Evolutionary conservation across 2,113 vertebrate genomes (phyloP).

Genomic region (Callocephalon fimbriatum): DNA sequence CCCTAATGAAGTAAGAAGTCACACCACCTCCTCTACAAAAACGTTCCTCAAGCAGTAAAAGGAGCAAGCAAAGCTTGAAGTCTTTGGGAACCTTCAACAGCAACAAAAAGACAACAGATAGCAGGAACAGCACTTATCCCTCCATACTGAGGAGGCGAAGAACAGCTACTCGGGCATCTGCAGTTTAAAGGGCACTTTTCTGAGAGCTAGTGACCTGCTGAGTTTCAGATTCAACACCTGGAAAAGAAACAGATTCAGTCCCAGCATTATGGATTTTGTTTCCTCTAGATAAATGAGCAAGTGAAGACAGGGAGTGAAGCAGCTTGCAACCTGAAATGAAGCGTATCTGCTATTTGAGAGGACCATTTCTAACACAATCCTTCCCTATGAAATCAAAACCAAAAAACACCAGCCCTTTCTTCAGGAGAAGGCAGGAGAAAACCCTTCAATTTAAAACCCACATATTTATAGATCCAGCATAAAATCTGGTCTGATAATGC

Average conservation of each 20-base stretch:
- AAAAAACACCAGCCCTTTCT: neutral
- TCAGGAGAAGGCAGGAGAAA: neutral
- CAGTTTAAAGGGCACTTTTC: neutral
- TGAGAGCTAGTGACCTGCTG: neutral
- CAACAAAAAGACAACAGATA: fast-evolving
- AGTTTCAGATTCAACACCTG: neutral
- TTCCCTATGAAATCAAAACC: neutral
- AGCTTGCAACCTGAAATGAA: neutral
- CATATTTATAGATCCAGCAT: neutral
- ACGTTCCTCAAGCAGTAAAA: neutral
- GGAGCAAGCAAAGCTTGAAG: neutral
- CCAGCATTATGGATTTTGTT: neutral
- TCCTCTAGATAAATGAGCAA: neutral
- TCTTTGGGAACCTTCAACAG: neutral
- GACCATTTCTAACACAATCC: neutral
- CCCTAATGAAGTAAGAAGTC: neutral
- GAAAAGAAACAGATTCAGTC: neutral
- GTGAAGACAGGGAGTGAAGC: neutral
- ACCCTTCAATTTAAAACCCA: neutral
- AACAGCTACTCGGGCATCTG: neutral
- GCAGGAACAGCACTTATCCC: neutral
- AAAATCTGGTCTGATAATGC: neutral
- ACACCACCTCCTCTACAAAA: neutral
- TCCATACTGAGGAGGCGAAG: neutral
- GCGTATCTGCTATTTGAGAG: neutral